Conservation (phyloP, 1,140 invertebrate species). For the Conopomorpha cramerella region DNA sequence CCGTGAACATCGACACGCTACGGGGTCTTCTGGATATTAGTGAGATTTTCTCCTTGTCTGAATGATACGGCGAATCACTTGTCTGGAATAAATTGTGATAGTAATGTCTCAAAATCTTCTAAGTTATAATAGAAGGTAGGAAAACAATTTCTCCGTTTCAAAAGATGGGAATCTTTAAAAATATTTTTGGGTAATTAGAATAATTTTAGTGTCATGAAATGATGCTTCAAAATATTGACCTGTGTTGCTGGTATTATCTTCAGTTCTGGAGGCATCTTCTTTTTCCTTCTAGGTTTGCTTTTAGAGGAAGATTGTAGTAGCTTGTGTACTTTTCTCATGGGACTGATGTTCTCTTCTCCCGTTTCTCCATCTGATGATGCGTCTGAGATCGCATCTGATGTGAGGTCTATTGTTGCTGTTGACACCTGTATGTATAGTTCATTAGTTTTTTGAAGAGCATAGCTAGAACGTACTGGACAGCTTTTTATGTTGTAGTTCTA, state of each 20-base stretch:
- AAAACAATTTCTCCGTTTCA: too few species aligned
- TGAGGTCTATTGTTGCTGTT: conserved; percentile 54
- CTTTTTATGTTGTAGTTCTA: too few species aligned
- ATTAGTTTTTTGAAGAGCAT: too few species aligned
- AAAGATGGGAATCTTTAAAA: too few species aligned
- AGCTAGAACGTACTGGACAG: too few species aligned
- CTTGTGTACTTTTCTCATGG: conserved; percentile 45
- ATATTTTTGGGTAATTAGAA: too few species aligned
- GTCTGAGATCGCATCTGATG: conserved; percentile 51
- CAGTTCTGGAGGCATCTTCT: conserved; percentile 63
- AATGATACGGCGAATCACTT: conserved; percentile 46
- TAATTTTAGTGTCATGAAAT: too few species aligned
- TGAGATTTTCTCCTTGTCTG: conserved; percentile 43
- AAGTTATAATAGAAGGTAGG: too few species aligned
- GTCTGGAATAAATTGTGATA: conserved; percentile 27
- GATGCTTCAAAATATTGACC: too few species aligned
- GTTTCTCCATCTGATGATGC: conserved; percentile 50
- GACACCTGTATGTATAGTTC: too few species aligned
- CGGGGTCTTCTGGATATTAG: conserved; percentile 41
- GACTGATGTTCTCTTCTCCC: conserved; percentile 42
- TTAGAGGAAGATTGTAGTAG: conserved; percentile 31
- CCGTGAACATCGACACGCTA: conserved; percentile 59
- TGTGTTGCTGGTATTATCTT: conserved; percentile 58
- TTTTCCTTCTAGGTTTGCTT: conserved; percentile 43
- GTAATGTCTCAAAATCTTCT: too few species aligned